Evolutionary conservation across 2,888 invertebrate genomes (phyloP).

Genomic region (Protodeltote pygarga): DNA sequence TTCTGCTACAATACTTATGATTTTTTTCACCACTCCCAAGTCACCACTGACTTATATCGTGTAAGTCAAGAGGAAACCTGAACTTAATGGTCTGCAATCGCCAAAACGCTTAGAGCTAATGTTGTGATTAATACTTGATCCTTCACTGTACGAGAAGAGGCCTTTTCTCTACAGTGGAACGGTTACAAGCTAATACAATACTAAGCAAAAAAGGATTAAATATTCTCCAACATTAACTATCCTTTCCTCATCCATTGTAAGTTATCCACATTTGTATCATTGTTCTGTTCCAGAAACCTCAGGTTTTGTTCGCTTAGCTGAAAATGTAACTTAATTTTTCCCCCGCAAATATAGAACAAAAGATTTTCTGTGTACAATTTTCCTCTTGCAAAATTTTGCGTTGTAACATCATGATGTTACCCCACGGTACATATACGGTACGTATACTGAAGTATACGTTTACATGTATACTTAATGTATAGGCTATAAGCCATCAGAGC

Average conservation of each 20-base stretch:
- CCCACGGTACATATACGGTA: conserved; percentile 3
- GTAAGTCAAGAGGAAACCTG: too few species aligned
- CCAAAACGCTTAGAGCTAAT: conserved; percentile 6
- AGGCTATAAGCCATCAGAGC: conserved; percentile 24
- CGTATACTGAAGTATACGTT: conserved; percentile 15
- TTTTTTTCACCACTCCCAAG: too few species aligned
- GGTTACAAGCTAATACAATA: conserved; percentile 16
- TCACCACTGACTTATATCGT: too few species aligned
- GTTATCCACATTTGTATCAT: conserved; percentile 29
- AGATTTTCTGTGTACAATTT: conserved; percentile 28
- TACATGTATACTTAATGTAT: conserved; percentile 28
- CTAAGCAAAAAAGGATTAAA: conserved; percentile 13
- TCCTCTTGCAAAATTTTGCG: conserved; percentile 15
- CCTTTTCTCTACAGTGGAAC: too few species aligned
- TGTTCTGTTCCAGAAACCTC: conserved; percentile 28
- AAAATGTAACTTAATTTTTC: conserved; percentile 28
- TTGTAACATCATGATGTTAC: conserved; percentile 13
- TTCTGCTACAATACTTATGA: too few species aligned
- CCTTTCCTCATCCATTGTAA: conserved; percentile 19
- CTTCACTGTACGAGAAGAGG: too few species aligned
- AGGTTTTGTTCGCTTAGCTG: conserved; percentile 14
- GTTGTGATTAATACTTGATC: background rate
- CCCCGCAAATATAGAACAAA: conserved; percentile 30
- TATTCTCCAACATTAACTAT: conserved; percentile 20
- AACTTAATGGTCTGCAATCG: too few species aligned